Percentiles rank a stretch among this genome's conserved stretches.
Evolutionary conservation across 1,140 invertebrate species (phyloP).

Genomic region (Mactra quadrangularis): DNA sequence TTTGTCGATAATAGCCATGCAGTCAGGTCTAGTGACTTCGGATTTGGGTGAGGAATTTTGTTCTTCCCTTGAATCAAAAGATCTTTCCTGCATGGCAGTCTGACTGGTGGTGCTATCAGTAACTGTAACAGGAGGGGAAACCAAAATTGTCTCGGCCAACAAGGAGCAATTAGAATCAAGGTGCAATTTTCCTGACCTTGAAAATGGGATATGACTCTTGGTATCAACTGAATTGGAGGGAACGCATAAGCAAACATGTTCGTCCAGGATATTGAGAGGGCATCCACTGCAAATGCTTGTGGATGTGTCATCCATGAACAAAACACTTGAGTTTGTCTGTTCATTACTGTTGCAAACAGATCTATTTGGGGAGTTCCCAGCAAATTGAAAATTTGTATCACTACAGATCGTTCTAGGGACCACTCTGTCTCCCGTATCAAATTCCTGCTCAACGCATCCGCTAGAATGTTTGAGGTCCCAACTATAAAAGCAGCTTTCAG

Average conservation of each 20-base stretch:
- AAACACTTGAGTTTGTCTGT: constrained; percentile 39
- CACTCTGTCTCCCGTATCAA: constrained; percentile 43
- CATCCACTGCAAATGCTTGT: too few species aligned
- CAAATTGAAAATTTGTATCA: constrained; percentile 17
- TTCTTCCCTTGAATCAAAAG: constrained; percentile 23
- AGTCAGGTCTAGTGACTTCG: too few species aligned
- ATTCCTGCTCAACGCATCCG: constrained; percentile 18
- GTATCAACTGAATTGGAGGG: too few species aligned
- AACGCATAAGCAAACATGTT: too few species aligned
- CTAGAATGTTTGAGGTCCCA: constrained; percentile 20
- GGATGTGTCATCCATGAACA: too few species aligned
- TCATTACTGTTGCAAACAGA: constrained; percentile 47
- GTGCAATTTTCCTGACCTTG: too few species aligned
- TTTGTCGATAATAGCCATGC: too few species aligned
- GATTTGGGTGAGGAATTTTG: constrained; percentile 29
- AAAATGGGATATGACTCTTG: too few species aligned
- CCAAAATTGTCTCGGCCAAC: too few species aligned
- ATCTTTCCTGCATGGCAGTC: not conserved
- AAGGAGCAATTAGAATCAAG: too few species aligned
- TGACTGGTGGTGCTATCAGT: not conserved
- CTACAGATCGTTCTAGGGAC: constrained; percentile 48
- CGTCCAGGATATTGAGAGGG: too few species aligned
- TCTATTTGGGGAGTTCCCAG: constrained; percentile 55
- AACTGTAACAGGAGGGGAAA: not conserved
- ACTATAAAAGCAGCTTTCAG: constrained; percentile 41